Base-by-base conservation (phyloP, 2,888 invertebrate genomes). In the Bursaphelenchus okinawaensis region DNA sequence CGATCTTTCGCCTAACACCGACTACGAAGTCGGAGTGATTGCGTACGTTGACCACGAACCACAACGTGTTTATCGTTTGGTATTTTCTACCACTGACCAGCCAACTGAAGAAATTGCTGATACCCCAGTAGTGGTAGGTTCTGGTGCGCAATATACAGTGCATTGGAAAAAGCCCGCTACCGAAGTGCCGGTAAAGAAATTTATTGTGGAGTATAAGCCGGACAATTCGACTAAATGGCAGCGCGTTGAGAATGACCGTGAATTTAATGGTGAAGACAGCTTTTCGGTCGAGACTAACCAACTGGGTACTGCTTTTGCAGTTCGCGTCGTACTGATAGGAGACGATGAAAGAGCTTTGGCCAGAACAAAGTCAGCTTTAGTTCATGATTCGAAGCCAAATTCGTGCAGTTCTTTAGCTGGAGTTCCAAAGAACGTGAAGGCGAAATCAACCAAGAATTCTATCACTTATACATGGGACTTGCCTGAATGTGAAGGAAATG, bases 31-130 rank as follows among this genome's bases (percentile, higher is more conserved):
- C 61, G 82, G 79, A n/a, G 79, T 82, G 12, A 70, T 83, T 20
- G 82, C 82, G 7, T 78, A 79, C 62, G 80, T 78, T 27, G 77
- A 82, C 60, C 76, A 78, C 56, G 80, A 79, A 61, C 82, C 82
- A n/a, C 68, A 70, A 27, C 75, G 72, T 40, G 75, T 81, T 51
- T 80, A 80, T 55, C 71, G 72, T 16, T 60, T 75, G 52, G 67
- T 68, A 23, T 58, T 63, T 26, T 75, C 79, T n/a, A 75, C 77
- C 7, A 65, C 67, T 27, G 75, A 68, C n/a, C 70, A 73, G 56
- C 68, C 68, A 7, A 56, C 67, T 19, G 50, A 28, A 19, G 24
- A 51, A 19, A 51, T 73, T n/a, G 69, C 69, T n/a, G 60, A 61
- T 20, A 55, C 56, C n/a, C 72, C 72, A n/a, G 67, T 71, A 24